A percentile compares a stretch with the other conserved stretches of the same genome.
Conservation (phyloP, 2,888 invertebrate genomes). For the Lapara coniferarum region DNA sequence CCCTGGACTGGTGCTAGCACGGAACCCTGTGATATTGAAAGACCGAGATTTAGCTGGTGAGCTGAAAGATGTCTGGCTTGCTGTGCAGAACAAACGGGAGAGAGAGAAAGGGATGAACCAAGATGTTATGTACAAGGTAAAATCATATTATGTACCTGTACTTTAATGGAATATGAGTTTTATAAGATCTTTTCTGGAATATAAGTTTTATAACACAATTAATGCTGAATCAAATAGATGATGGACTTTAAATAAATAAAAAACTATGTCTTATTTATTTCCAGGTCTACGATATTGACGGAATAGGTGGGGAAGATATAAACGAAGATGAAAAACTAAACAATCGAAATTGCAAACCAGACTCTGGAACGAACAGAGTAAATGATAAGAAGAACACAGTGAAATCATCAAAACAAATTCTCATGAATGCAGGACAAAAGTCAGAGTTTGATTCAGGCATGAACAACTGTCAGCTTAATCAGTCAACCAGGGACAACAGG, state of each 20-base stretch:
- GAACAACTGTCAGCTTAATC: constrained; percentile 76
- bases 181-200: no score
- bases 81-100: constrained; percentile 85
- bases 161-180: no score
- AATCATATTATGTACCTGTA: no score
- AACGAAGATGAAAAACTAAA: constrained; percentile 67
- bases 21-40: constrained; percentile 85
- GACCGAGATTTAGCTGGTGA: constrained; percentile 89
- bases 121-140: constrained; percentile 79
- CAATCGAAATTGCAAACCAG: constrained; percentile 49
- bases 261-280: constrained; percentile 36
- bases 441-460: constrained; percentile 80
- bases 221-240: no score
- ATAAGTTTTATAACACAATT: no score
- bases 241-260: neutral
- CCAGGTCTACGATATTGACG: constrained; percentile 80
- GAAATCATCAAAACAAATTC: constrained; percentile 78
- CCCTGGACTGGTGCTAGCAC: constrained; percentile 84
- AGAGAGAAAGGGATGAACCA: constrained; percentile 76
- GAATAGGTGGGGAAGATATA: constrained; percentile 69
- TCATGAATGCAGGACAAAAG: constrained; percentile 77
- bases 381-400: constrained; percentile 61
- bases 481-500: constrained; percentile 61
- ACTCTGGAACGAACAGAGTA: constrained; percentile 52
- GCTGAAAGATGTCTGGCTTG: constrained; percentile 89